phyloP scores from a whole-genome alignment of 2,113 vertebrate genomes.

The Leptobrachium leishanense region DNA sequence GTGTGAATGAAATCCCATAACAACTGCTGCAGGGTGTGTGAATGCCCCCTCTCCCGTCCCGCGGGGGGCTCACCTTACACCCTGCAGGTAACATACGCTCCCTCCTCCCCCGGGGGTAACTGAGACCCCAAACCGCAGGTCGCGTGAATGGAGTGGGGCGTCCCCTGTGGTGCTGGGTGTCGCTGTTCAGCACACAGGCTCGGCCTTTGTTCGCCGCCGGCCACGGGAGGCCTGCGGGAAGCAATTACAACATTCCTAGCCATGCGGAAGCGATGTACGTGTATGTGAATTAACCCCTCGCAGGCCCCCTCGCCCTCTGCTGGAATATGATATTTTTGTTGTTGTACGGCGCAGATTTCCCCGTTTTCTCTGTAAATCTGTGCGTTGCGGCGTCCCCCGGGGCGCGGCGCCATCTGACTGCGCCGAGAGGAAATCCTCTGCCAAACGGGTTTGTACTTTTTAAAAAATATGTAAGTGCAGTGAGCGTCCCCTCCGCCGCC shows the following conservation, averaged over 20 bases:
- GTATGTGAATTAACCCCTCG: too few species aligned
- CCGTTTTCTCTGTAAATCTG: too few species aligned
- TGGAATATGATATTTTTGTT: too few species aligned
- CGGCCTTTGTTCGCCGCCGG: neutral
- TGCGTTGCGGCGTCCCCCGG: too few species aligned
- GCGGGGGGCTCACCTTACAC: neutral
- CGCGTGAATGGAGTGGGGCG: neutral
- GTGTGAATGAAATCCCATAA: neutral
- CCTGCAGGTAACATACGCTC: neutral
- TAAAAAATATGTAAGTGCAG: too few species aligned
- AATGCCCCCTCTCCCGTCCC: neutral
- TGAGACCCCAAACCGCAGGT: neutral
- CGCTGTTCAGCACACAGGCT: neutral
- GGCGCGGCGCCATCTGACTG: too few species aligned
- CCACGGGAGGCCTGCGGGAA: neutral
- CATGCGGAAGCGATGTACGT: too few species aligned
- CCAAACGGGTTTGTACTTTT: too few species aligned
- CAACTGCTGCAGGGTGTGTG: neutral
- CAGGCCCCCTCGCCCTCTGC: too few species aligned
- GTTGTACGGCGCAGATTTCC: too few species aligned
- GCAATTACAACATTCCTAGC: conserved; percentile 10
- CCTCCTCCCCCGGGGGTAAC: neutral
- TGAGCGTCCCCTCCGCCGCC: too few species aligned
- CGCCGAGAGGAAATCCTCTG: too few species aligned
- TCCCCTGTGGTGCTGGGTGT: neutral